Conservation (phyloP, 2,888 invertebrate genomes). For the Stenchaetothrips biformis region DNA sequence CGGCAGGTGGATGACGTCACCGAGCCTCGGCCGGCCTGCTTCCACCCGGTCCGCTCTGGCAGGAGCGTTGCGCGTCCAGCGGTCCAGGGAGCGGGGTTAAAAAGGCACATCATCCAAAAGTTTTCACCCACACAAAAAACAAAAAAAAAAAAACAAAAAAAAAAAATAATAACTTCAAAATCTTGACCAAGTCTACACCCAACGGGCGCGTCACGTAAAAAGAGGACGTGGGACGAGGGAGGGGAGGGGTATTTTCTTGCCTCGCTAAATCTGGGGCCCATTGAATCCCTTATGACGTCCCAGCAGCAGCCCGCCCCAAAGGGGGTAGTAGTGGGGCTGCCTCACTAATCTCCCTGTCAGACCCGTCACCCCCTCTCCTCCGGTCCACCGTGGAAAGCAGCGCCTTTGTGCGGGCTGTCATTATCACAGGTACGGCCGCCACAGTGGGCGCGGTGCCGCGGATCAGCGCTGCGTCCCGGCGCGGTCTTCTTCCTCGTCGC, state of each 20-base stretch:
- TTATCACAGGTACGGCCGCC: no score
- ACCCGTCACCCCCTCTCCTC: background rate
- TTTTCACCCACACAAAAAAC: no score
- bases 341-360: constrained; percentile 24
- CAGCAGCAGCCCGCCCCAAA: background rate
- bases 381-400: background rate
- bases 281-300: background rate
- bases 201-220: no score
- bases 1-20: constrained; percentile 1
- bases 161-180: background rate
- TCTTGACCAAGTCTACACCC: no score
- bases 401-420: background rate
- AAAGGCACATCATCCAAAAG: no score
- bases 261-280: constrained; percentile 3
- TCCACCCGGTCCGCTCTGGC: background rate
- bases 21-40: background rate
- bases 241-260: background rate
- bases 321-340: background rate
- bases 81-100: no score
- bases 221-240: background rate
- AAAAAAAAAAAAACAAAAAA: no score
- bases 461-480: no score
- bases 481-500: no score
- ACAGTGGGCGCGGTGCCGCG: no score
- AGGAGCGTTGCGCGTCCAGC: background rate